phyloP scores from a whole-genome alignment of 2,113 vertebrate genomes.

The Acrocephalus kingi region DNA sequence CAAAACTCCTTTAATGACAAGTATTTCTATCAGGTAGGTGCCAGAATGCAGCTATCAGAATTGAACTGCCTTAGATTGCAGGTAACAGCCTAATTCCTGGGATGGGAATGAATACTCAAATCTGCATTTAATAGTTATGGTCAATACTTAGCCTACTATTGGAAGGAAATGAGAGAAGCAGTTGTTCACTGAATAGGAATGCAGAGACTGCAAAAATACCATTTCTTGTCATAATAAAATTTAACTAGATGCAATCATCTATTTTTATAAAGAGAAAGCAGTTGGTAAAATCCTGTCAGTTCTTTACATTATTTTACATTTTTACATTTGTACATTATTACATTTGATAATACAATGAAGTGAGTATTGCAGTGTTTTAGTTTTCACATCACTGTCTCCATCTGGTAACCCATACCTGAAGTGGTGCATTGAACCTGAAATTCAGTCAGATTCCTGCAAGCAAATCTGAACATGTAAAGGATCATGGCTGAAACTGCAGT shows the following conservation, averaged over 20 bases:
- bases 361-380: not conserved
- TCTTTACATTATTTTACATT: not conserved
- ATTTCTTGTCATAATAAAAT: not conserved
- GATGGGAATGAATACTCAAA: not conserved
- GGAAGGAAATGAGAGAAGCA: not conserved
- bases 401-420: not conserved
- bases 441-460: not conserved
- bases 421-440: not conserved
- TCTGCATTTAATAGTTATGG: not conserved
- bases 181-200: not conserved
- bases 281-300: not conserved
- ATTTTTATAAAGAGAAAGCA: not conserved
- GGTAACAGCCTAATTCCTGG: not conserved
- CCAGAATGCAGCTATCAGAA: not conserved
- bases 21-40: not conserved
- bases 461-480: conserved; percentile 32
- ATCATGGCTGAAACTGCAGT: conserved; percentile 78
- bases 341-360: not conserved
- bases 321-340: too few species aligned
- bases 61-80: not conserved
- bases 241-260: not conserved
- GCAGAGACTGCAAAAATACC: not conserved
- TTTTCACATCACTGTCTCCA: not conserved
- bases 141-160: not conserved
- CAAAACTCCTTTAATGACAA: not conserved